Percentiles rank a stretch among this genome's conserved stretches.
Evolutionary conservation across 2,113 vertebrate genomes (phyloP).

Genomic region (Ochotona princeps): DNA sequence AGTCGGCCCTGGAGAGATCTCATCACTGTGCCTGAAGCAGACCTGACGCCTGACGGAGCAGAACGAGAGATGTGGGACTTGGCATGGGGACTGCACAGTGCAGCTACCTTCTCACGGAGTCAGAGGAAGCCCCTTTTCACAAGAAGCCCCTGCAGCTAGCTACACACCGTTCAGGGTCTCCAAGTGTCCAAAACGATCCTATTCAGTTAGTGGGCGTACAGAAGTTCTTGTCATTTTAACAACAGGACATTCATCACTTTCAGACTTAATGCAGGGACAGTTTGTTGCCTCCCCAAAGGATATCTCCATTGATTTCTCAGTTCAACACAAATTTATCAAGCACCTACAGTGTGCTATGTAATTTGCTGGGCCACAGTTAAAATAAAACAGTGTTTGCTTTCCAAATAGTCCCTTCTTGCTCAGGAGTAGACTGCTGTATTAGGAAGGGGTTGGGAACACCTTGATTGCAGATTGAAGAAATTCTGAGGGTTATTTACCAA

Average conservation of each 20-base stretch:
- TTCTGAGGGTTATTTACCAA: rapidly evolving
- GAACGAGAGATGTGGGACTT: background rate
- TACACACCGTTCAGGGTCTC: background rate
- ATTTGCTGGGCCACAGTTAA: background rate
- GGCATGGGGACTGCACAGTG: background rate
- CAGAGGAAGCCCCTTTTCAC: background rate
- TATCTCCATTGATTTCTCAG: background rate
- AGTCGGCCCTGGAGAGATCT: background rate
- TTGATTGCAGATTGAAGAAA: background rate
- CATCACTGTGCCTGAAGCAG: background rate
- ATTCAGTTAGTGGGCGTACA: background rate
- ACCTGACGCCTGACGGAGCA: background rate
- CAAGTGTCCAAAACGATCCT: background rate
- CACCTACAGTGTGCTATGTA: background rate
- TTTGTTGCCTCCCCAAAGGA: background rate
- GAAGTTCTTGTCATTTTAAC: background rate
- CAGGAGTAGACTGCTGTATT: background rate
- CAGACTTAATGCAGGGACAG: background rate
- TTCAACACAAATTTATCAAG: background rate
- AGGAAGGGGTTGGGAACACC: background rate
- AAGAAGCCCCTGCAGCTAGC: background rate
- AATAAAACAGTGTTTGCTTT: background rate
- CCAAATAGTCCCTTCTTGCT: background rate
- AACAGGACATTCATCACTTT: background rate
- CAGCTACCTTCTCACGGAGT: background rate